Base-by-base conservation (phyloP, 2,797 vertebrate species). In the Helarctos malayanus region DNA sequence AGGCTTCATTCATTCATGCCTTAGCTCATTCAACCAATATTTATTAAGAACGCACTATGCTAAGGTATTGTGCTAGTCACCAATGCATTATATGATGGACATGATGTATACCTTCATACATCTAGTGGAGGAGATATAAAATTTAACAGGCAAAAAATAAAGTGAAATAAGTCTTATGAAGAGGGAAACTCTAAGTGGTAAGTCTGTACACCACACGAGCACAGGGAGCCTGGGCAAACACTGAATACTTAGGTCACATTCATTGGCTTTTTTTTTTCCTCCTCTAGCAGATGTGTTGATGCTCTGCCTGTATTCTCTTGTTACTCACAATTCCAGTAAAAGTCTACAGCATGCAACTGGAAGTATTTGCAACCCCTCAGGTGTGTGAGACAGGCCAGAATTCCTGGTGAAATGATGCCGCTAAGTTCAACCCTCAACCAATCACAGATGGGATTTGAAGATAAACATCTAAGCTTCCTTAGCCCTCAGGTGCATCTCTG, bases 241-340 rank as follows among this genome's bases (percentile, higher is more conserved):
- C 32, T 81, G 21, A 69, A 59, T 88, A 75, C 12, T 7, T 83
- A 59, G 78, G 71, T 88, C 56, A 91, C 35, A 56, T 52, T 91
- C 63, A 61, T 12, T 57, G 38, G 10, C 27, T 52, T 93, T 94
- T 76, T 35, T 90, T 69, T 29, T 21, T n/a, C 29, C 13, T 89
- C 25, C n/a, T 71, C 21, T 35, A 81, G 45, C 83, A 80, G 16
- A 80, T 57, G 11, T 78, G 52, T 35, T 82, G 45, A 89, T 94
- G 23, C 27, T 88, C 54, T 79, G 35, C 3, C 19, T 29, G 15
- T 80, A 68, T 73, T 93, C 35, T 49, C 32, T 25, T 41, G 19
- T 75, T 80, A 84, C n/a, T 89, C 52, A 69, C 23, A 61, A 78
- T 89, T 94, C n/a, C 71, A 27, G 54, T 82, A 92, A 92, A 81